Conservation (phyloP, 2,888 invertebrate genomes). For the Macroteleia sp. region DNA sequence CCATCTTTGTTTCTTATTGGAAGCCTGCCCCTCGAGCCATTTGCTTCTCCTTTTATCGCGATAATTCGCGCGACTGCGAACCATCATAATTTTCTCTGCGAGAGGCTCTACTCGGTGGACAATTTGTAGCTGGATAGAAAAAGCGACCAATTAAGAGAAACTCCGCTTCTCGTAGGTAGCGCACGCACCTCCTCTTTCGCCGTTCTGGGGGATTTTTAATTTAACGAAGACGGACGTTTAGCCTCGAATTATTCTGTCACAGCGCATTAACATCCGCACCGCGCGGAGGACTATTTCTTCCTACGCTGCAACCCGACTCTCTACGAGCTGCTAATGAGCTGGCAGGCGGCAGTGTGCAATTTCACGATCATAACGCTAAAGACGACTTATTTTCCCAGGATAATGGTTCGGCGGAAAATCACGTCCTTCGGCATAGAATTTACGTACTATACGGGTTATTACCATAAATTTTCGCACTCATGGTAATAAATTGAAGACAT, state of each 20-base stretch:
- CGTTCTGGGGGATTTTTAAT: conserved; percentile 70
- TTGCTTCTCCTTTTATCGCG: conserved; percentile 67
- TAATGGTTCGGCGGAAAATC: conserved; percentile 39
- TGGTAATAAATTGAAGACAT: conserved; percentile 19
- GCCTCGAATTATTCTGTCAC: conserved; percentile 80
- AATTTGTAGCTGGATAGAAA: conserved; percentile 79
- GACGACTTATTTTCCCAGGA: conserved; percentile 68
- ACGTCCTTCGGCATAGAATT: conserved; percentile 23
- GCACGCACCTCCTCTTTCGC: conserved; percentile 58
- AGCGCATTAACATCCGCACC: conserved; percentile 74
- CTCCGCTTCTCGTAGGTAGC: conserved; percentile 66
- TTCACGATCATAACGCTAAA: conserved; percentile 73
- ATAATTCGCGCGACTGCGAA: conserved; percentile 63
- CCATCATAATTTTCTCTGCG: conserved; percentile 70
- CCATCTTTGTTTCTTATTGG: conserved; percentile 3
- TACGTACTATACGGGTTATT: conserved; percentile 26
- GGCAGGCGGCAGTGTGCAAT: conserved; percentile 71
- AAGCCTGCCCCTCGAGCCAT: conserved; percentile 8
- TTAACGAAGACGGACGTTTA: conserved; percentile 74
- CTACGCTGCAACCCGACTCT: conserved; percentile 61
- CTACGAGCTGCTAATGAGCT: conserved; percentile 78
- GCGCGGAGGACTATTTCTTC: conserved; percentile 67
- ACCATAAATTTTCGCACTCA: conserved; percentile 21
- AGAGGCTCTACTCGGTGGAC: conserved; percentile 73
- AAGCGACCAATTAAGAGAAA: conserved; percentile 81